Percentiles rank a stretch among this genome's conserved stretches.
These are phyloP conservation scores for Myotis davidii DNA, from an alignment of 2,113 vertebrate species.

Conservation along the genomic window DNA sequence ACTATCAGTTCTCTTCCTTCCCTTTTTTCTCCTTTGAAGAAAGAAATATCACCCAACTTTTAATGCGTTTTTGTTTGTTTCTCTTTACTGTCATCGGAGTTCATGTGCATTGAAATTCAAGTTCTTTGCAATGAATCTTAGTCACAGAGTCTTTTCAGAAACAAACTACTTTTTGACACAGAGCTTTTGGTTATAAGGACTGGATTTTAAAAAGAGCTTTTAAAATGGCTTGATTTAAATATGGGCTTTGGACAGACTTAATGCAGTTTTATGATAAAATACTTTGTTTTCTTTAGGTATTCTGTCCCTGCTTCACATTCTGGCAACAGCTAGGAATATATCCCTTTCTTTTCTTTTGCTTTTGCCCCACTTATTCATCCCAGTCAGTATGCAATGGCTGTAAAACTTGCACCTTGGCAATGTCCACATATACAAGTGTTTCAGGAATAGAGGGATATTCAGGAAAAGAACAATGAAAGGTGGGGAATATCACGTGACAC, in stretches of 20 bases:
- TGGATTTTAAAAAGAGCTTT: constrained; percentile 42
- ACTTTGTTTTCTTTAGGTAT: background rate
- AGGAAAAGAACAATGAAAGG: background rate
- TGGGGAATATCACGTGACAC: background rate
- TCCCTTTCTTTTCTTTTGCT: background rate
- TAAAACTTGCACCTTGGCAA: background rate
- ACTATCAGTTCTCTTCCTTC: background rate
- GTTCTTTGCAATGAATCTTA: constrained; percentile 26
- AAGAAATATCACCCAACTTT: background rate
- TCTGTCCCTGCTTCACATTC: background rate
- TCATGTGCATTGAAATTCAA: background rate
- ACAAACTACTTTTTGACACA: constrained; percentile 1
- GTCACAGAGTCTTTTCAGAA: constrained; percentile 17
- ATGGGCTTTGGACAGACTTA: background rate
- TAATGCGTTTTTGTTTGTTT: background rate
- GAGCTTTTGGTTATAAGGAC: background rate
- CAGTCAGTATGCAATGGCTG: background rate
- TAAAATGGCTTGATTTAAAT: background rate
- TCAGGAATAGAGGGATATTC: background rate
- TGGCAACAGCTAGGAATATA: background rate
- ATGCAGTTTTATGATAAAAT: background rate
- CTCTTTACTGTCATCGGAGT: background rate
- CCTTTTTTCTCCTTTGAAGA: background rate
- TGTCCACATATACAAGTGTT: background rate
- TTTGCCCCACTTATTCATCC: background rate